Evolutionary conservation across 2,797 vertebrate species (phyloP), one percentile per base, ranked within the genome.

Genomic region (Gobio occitaniae): DNA sequence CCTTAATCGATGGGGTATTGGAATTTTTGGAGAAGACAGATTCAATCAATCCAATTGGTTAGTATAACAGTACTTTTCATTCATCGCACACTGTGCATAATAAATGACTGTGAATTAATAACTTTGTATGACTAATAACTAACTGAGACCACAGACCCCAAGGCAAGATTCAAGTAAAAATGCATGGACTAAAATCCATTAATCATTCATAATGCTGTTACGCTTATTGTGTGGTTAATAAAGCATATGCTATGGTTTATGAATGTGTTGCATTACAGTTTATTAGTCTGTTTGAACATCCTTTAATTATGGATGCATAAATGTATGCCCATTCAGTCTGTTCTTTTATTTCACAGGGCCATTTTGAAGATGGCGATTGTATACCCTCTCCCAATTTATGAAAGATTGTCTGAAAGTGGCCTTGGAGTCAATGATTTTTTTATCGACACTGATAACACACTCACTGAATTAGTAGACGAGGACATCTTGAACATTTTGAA

Each of bases 11-110:
- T 82, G 70, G 70, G 80, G 80, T 32, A 61, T 50, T 36, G n/a
- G 25, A 29, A 36, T 82, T 82, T 82, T 82, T 72, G 69, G 80
- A 41, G 15, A 63, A 63, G 17, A 82, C 11, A 74, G 69, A 74
- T 82, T 82, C 19, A 82, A 63, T 63, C 80, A 82, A 11, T 82
- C 69, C 19, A 82, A n/a, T 29, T 63, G 80, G 69, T 82, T 36
- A 36, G 80, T 52, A 50, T 7, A 8, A 72, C 80, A 16, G 3
- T 72, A 13, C 13, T 36, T 72, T 71, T 41, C 6, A 72, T 19
- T 36, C 48, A 52, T 0, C 15, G 70, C 47, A 50, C 70, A 50
- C 47, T 48, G 69, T 50, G 47, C 25, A 32, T 17, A 75, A 21
- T 61, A 32, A 59, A 71, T 61, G 6, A 72, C 10, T 59, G 16